These are phyloP conservation scores for Sympetrum striolatum DNA, from an alignment of 2,888 invertebrate genomes.

Conservation along the genomic window DNA sequence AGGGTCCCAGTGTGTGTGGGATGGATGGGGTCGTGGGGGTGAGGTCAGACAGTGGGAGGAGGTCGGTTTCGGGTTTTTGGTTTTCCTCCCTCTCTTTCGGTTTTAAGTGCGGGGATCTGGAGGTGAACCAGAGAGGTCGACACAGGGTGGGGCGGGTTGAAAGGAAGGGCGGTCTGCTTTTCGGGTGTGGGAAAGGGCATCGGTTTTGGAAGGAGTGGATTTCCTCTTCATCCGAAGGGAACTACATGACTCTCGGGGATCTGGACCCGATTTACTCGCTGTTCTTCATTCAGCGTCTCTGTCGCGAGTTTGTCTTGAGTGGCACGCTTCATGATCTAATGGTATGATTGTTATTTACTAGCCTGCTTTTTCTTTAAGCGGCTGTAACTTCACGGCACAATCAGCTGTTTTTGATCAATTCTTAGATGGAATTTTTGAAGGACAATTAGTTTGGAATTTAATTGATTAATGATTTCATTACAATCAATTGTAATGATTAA, in stretches of 20 bases:
- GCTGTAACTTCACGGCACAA: no score
- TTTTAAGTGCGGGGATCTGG: neutral
- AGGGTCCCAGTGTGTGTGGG: neutral
- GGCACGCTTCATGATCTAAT: no score
- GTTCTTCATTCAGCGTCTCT: neutral
- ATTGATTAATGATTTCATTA: no score
- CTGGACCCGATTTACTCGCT: conserved; percentile 6
- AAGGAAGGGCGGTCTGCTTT: neutral
- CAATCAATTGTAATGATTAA: no score
- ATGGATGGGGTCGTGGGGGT: neutral
- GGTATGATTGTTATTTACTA: no score
- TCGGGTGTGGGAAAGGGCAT: neutral
- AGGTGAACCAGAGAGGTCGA: neutral
- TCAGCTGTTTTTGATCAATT: no score
- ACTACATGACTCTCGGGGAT: conserved; percentile 7
- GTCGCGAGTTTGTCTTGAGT: no score
- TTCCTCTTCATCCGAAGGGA: conserved; percentile 9
- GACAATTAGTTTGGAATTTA: no score
- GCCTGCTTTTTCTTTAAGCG: no score
- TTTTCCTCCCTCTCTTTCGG: neutral
- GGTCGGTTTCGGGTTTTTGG: neutral
- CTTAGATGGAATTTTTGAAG: no score
- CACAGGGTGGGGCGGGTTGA: neutral
- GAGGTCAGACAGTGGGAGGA: conserved; percentile 3
- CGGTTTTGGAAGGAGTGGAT: neutral